Conservation (phyloP, 2,888 invertebrate genomes). For the Limnephilus lunatus region DNA sequence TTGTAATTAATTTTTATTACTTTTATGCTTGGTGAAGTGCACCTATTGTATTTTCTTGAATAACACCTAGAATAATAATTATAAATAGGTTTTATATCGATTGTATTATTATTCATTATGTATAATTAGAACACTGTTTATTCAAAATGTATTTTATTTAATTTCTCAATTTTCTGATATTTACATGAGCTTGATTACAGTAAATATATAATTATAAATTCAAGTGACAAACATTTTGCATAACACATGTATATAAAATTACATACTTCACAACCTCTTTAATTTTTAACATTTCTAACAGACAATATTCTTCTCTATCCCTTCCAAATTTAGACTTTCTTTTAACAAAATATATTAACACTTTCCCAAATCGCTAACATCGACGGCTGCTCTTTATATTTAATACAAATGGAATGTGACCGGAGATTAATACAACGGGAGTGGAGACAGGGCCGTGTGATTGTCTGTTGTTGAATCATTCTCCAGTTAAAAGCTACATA, state of each 20-base stretch:
- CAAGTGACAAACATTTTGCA: conserved; percentile 56
- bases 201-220: conserved; percentile 54
- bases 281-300: conserved; percentile 60
- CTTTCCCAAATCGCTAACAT: neutral
- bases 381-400: conserved; percentile 10
- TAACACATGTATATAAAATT: conserved; percentile 61
- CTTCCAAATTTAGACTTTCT: conserved; percentile 34
- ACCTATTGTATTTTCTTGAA: neutral
- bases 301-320: conserved; percentile 60
- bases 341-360: conserved; percentile 32
- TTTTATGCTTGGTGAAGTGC: neutral
- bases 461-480: neutral
- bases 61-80: neutral
- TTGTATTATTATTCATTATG: neutral
- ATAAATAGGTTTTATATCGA: neutral
- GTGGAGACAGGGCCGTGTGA: neutral
- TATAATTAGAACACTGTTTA: conserved; percentile 67
- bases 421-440: neutral
- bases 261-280: conserved; percentile 65
- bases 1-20: neutral
- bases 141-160: conserved; percentile 73
- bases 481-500: neutral
- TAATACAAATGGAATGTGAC: conserved; percentile 38
- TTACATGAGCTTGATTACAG: conserved; percentile 50
- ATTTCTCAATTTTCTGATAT: conserved; percentile 74